phyloP scores from a whole-genome alignment of 2,797 vertebrate species.

The Champsocephalus esox region DNA sequence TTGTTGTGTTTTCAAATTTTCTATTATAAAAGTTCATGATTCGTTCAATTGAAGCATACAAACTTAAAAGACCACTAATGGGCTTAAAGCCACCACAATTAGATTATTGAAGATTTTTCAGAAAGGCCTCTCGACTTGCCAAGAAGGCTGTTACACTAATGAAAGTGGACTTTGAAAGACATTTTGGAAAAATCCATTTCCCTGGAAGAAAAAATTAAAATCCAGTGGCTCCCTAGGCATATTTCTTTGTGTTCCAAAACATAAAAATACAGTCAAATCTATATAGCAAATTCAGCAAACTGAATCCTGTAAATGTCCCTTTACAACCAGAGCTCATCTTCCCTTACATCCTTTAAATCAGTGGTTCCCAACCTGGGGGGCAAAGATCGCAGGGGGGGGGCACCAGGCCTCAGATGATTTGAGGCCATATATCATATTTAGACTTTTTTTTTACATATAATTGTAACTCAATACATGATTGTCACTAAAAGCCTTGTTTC shows the following conservation, averaged over 20 bases:
- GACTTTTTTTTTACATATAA: no score
- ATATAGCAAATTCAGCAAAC: neutral
- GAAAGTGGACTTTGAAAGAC: slow-evolving; percentile 48
- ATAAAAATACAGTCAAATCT: neutral
- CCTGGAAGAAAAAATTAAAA: slow-evolving; percentile 4
- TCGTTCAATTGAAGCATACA: slow-evolving; percentile 43
- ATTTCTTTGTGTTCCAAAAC: neutral
- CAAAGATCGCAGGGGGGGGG: no score
- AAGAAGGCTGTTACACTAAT: slow-evolving; percentile 77
- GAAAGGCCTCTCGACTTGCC: slow-evolving; percentile 53
- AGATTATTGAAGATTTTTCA: slow-evolving; percentile 61
- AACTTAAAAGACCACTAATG: slow-evolving; percentile 58
- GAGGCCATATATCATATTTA: no score
- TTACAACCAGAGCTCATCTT: neutral
- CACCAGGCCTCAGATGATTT: no score
- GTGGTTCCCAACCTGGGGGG: no score
- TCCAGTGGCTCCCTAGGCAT: slow-evolving; percentile 6
- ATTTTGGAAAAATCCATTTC: slow-evolving; percentile 55
- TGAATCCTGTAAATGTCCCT: neutral
- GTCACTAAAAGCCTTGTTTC: no score
- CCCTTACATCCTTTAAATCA: neutral
- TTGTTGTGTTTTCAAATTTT: slow-evolving; percentile 45
- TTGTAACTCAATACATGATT: no score
- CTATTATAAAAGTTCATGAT: slow-evolving; percentile 30
- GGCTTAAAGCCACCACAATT: slow-evolving; percentile 57